Evolutionary conservation across 2,888 invertebrate genomes (phyloP).

Genomic region (Phengaris alcon): DNA sequence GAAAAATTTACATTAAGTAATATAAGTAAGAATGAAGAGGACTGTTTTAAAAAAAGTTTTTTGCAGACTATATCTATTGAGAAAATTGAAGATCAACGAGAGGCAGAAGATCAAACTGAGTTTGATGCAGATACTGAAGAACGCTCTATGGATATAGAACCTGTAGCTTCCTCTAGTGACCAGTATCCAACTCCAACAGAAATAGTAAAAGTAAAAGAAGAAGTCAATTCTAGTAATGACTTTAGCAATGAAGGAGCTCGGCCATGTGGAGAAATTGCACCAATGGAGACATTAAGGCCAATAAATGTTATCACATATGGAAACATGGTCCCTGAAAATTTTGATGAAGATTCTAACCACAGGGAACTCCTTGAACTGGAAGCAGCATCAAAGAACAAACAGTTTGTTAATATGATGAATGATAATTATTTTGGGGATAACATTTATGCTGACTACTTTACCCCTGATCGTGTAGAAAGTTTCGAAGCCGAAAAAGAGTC

Average conservation of each 20-base stretch:
- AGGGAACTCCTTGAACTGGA: conserved; percentile 66
- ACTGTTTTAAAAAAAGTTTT: conserved; percentile 44
- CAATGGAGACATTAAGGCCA: conserved; percentile 62
- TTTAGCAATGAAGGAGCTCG: conserved; percentile 56
- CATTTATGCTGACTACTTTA: conserved; percentile 72
- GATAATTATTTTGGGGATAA: conserved; percentile 75
- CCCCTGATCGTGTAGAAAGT: conserved; percentile 64
- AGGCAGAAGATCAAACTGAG: conserved; percentile 50
- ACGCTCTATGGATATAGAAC: conserved; percentile 67
- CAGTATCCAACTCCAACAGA: conserved; percentile 47
- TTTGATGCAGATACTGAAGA: conserved; percentile 66
- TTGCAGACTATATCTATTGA: conserved; percentile 59
- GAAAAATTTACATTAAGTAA: conserved; percentile 62
- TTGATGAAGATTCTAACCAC: conserved; percentile 67
- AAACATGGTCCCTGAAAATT: conserved; percentile 57
- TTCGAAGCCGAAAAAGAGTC: conserved; percentile 60
- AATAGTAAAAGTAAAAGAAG: conserved; percentile 63
- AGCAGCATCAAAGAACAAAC: conserved; percentile 65
- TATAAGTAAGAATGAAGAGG: conserved; percentile 46
- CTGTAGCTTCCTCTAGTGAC: conserved; percentile 49
- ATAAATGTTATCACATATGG: conserved; percentile 68
- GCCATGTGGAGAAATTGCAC: conserved; percentile 48
- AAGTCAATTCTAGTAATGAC: conserved; percentile 63
- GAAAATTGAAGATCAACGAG: conserved; percentile 45
- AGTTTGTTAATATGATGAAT: conserved; percentile 72